phyloP scores from a whole-genome alignment of 2,888 invertebrate species.

The Philhelius pedissequus region DNA sequence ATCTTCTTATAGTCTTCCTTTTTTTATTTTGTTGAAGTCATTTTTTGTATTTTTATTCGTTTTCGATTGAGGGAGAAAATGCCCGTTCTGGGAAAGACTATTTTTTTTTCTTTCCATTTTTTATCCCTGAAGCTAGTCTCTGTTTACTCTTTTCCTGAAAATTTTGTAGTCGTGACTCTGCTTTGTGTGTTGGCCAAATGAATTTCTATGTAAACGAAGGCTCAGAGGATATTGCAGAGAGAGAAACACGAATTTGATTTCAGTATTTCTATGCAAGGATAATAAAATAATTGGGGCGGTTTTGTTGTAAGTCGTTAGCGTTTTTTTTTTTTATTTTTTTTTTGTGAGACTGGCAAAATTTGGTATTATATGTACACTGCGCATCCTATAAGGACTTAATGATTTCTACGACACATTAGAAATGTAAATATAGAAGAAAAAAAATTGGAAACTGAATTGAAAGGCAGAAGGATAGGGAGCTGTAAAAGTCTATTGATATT shows the following conservation, averaged over 20 bases:
- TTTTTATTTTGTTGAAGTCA: slow-evolving; percentile 18
- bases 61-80: slow-evolving; percentile 39
- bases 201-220: slow-evolving; percentile 28
- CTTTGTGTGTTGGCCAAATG: slow-evolving; percentile 1
- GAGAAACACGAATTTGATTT: slow-evolving; percentile 47
- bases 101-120: not conserved
- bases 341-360: not conserved
- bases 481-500: not conserved
- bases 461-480: not conserved
- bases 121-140: not conserved
- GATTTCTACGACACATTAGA: slow-evolving; percentile 58
- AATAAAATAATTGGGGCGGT: slow-evolving; percentile 43
- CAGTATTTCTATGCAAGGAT: slow-evolving; percentile 47
- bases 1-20: slow-evolving; percentile 1
- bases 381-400: slow-evolving; percentile 51
- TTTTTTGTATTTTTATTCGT: slow-evolving; percentile 49
- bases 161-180: slow-evolving; percentile 10
- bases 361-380: not conserved
- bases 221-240: not conserved
- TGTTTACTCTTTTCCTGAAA: slow-evolving; percentile 27
- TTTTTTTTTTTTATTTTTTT: not conserved
- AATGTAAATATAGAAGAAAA: slow-evolving; percentile 57
- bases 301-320: slow-evolving; percentile 7
- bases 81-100: slow-evolving; percentile 34
- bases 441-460: slow-evolving; percentile 24